These are phyloP conservation scores for Leptinotarsa texana DNA, from an alignment of 1,140 invertebrate species.

Conservation along the genomic window DNA sequence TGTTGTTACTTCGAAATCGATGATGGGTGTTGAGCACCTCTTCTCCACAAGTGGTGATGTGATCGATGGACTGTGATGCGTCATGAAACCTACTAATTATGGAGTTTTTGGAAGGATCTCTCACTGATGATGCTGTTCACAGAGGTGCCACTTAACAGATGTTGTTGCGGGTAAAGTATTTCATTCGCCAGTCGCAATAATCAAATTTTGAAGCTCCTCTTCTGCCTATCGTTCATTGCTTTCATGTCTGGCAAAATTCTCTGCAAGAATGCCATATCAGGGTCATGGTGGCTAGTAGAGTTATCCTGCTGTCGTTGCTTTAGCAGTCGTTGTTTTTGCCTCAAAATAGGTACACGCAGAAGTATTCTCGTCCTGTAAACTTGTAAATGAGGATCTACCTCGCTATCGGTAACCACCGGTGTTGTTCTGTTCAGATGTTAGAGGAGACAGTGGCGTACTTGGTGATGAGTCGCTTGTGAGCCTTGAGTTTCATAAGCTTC, in stretches of 20 bases:
- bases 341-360: background rate
- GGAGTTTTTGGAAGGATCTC: background rate
- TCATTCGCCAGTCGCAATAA: background rate
- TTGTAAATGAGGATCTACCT: background rate
- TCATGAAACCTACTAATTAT: background rate
- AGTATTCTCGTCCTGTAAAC: background rate
- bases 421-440: background rate
- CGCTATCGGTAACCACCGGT: background rate
- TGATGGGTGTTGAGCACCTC: background rate
- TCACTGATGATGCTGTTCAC: background rate
- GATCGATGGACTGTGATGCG: background rate
- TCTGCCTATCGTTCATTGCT: background rate
- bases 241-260: background rate
- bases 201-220: background rate
- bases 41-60: background rate
- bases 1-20: background rate
- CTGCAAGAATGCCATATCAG: background rate
- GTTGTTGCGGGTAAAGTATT: background rate
- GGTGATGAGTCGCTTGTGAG: background rate
- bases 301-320: background rate
- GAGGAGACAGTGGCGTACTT: background rate
- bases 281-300: background rate
- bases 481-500: background rate
- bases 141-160: background rate
- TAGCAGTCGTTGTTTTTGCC: constrained; percentile 4